phyloP scores from a whole-genome alignment of 2,797 vertebrate genomes.

The Propithecus perrieri region DNA sequence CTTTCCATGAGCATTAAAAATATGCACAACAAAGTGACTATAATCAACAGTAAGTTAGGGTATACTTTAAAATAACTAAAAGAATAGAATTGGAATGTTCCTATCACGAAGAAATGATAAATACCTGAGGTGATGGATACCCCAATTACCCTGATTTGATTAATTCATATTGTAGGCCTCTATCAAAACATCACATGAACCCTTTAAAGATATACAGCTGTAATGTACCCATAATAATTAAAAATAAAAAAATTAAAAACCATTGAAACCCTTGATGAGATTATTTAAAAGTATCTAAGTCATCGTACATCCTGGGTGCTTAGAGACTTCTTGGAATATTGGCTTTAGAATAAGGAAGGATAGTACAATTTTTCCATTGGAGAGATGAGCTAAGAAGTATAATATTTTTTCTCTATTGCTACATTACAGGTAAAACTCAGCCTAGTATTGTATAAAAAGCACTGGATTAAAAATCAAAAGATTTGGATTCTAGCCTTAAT shows the following conservation, averaged over 20 bases:
- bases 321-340: neutral
- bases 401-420: neutral
- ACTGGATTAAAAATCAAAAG: neutral
- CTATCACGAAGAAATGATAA: no score
- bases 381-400: neutral
- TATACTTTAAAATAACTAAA: no score
- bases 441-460: neutral
- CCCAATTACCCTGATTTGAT: no score
- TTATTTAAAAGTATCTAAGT: neutral
- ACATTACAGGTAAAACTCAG: neutral
- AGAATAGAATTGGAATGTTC: no score
- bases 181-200: no score
- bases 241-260: neutral
- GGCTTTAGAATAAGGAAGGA: neutral
- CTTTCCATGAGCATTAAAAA: neutral
- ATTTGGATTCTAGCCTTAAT: neutral
- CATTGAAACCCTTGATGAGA: neutral
- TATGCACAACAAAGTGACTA: neutral
- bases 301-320: neutral
- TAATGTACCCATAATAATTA: no score
- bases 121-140: no score
- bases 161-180: no score
- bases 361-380: neutral
- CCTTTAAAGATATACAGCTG: no score
- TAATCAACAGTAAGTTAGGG: no score